phyloP scores from a whole-genome alignment of 2,888 invertebrate species.

The Gnatocerus cornutus region DNA sequence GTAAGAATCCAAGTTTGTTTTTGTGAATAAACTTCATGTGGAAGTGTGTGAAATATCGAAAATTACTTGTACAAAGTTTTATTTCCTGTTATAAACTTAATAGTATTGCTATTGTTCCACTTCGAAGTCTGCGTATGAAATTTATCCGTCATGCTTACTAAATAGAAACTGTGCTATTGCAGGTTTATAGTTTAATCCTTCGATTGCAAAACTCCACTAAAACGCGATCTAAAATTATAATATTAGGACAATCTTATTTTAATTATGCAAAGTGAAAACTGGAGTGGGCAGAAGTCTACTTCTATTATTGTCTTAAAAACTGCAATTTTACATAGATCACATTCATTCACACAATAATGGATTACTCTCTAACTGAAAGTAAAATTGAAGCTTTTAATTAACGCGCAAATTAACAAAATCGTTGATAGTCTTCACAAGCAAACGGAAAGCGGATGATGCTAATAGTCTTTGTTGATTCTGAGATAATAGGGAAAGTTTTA shows the following conservation, averaged over 20 bases:
- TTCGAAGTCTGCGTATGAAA: conserved; percentile 26
- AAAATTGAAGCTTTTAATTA: conserved; percentile 36
- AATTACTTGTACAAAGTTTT: conserved; percentile 32
- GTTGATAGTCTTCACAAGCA: conserved; percentile 32
- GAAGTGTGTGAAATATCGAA: conserved; percentile 50
- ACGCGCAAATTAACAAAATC: conserved; percentile 26
- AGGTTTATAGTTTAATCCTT: conserved; percentile 16
- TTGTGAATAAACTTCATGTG: conserved; percentile 41
- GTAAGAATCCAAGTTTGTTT: conserved; percentile 42
- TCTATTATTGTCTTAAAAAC: too few species aligned
- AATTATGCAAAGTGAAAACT: too few species aligned
- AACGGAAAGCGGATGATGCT: conserved; percentile 46
- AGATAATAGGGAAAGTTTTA: conserved; percentile 54
- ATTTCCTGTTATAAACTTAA: conserved; percentile 45
- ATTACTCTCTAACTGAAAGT: conserved; percentile 30
- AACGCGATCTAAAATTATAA: neutral
- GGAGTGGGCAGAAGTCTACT: too few species aligned
- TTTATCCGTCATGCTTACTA: conserved; percentile 43
- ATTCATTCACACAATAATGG: neutral
- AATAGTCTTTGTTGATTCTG: conserved; percentile 44
- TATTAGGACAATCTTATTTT: neutral
- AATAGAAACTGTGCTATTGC: conserved; percentile 41
- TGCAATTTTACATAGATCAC: neutral
- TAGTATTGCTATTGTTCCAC: conserved; percentile 30
- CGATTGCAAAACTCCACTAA: neutral